Evolutionary conservation across 2,113 vertebrate species (phyloP), one percentile per base, ranked within the genome.

Genomic region (Hemicordylus capensis): DNA sequence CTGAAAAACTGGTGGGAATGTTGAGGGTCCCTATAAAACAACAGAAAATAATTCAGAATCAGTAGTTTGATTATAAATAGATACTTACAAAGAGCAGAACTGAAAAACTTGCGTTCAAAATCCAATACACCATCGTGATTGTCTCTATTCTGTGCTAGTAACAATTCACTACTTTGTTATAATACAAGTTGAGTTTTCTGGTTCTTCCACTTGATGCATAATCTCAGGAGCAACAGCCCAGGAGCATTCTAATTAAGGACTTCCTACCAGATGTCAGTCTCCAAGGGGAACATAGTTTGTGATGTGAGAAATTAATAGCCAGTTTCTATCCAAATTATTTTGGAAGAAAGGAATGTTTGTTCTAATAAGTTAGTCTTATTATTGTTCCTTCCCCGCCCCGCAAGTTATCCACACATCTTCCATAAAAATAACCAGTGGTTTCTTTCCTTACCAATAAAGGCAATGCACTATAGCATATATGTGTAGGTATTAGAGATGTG

Each of bases 211-310:
- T 77, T 70, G 89, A 72, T 92, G 59, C 59, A 92, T 95, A 94
- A 90, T 87, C 85, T 56, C 91, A 85, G 91, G 92, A 94, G 79
- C 69, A 91, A 76, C 63, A 91, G 86, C 93, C 67, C 46, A 94
- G 92, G 96, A 96, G 96, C 96, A 96, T 94, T 95, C 91, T 95
- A 96, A 97, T 97, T 96, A 97, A 94, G 91, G 85, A 81, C 90
- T 92, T 89, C 78, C 87, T 95, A 94, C 95, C 94, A 96, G 92
- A 89, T 93, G 88, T 83, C 85, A 76, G 83, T 96, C 88, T 70
- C 64, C 72, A 4, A 15, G 31, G 75, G 39, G 94, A 95, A 93
- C 92, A 91, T 89, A 87, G 87, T 87, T 94, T 83, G 61, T 93
- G 93, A 93, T 90, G 93, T 91, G 85, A 89, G 86, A 93, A 94